Conservation (phyloP, 2,113 vertebrate species). For the Apodemus speciosus region DNA sequence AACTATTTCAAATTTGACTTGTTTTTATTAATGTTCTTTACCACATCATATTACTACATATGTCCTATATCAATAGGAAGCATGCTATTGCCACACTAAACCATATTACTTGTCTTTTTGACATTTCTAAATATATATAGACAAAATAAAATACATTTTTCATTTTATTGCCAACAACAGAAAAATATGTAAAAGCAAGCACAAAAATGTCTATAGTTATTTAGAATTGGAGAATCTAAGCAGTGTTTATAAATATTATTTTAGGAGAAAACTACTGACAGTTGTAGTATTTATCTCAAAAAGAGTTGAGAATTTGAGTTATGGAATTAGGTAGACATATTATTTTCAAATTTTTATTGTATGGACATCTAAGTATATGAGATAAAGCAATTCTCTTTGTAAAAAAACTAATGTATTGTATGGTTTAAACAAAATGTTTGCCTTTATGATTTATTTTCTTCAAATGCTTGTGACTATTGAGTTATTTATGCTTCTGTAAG, state of each 20-base stretch:
- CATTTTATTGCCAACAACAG: slow-evolving; percentile 33
- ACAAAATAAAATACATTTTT: not conserved
- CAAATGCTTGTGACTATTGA: not conserved
- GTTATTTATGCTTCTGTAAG: not conserved
- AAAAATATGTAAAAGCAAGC: not conserved
- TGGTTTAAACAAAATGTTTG: not conserved
- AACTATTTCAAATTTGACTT: slow-evolving; percentile 65
- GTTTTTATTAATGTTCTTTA: slow-evolving; percentile 59
- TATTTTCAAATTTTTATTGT: slow-evolving; percentile 30
- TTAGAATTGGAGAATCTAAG: slow-evolving; percentile 14
- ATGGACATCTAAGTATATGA: not conserved
- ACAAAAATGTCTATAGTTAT: not conserved
- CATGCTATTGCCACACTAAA: slow-evolving; percentile 14
- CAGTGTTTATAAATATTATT: not conserved
- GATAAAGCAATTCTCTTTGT: not conserved
- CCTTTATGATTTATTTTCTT: not conserved
- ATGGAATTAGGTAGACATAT: not conserved
- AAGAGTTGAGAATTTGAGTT: not conserved
- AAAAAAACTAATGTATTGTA: slow-evolving; percentile 37
- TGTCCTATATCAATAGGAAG: not conserved
- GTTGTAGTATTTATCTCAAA: not conserved
- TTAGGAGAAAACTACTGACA: not conserved
- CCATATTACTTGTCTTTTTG: slow-evolving; percentile 51
- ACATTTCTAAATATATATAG: slow-evolving; percentile 48
- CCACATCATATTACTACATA: slow-evolving; percentile 58